These are phyloP conservation scores for Sternarchorhynchus goeldii DNA, from an alignment of 2,797 vertebrate genomes.

Conservation along the genomic window DNA sequence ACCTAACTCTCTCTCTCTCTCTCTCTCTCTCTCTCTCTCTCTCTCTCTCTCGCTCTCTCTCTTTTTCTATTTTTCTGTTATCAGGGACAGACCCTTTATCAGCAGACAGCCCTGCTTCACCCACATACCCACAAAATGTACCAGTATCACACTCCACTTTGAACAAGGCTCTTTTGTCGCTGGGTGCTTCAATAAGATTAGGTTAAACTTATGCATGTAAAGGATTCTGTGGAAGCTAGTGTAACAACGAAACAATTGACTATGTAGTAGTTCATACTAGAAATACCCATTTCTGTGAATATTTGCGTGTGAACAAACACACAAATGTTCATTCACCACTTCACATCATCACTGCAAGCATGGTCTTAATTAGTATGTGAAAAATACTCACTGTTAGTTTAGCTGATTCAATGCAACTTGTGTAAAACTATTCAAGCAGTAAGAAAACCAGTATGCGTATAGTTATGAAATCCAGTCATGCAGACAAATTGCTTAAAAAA, in stretches of 20 bases:
- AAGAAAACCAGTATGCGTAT: too few relatives aligned
- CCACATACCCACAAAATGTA: conserved; percentile 71
- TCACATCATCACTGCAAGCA: too few relatives aligned
- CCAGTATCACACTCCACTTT: conserved; percentile 45
- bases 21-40: conserved; percentile 60
- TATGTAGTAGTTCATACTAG: background rate
- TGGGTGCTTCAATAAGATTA: background rate
- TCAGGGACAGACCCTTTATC: conserved; percentile 69
- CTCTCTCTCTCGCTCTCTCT: conserved; percentile 49
- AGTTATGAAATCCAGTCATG: too few relatives aligned
- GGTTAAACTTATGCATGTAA: background rate
- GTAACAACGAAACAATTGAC: background rate
- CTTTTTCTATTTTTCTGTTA: conserved; percentile 52
- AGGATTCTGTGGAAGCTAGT: background rate
- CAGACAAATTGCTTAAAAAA: too few relatives aligned
- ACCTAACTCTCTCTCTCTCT: conserved; percentile 63
- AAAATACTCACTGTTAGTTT: too few relatives aligned
- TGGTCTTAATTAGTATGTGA: too few relatives aligned
- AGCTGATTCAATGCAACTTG: too few relatives aligned
- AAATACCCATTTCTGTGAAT: background rate
- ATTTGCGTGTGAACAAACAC: background rate
- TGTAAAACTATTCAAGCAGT: too few relatives aligned
- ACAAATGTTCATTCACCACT: too few relatives aligned
- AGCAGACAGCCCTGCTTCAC: conserved; percentile 69
- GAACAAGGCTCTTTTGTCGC: background rate